These are phyloP conservation scores for Morpho achilles DNA, from an alignment of 2,888 invertebrate genomes.

Conservation along the genomic window DNA sequence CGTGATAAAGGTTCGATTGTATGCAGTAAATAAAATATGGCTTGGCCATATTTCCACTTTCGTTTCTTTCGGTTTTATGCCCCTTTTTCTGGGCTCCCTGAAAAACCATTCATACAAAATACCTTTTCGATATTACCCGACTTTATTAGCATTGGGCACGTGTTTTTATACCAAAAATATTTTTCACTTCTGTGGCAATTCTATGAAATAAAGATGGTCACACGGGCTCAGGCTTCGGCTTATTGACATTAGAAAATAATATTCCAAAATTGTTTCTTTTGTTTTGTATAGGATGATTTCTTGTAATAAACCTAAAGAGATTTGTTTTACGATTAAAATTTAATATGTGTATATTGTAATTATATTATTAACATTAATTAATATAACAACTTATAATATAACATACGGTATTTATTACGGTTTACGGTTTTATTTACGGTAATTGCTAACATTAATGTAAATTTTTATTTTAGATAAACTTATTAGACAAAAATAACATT, in stretches of 20 bases:
- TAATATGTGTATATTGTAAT: no score
- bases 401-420: no score
- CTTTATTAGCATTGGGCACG: slow-evolving; percentile 75
- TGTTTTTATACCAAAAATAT: slow-evolving; percentile 73
- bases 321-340: no score
- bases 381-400: no score
- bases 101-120: slow-evolving; percentile 74
- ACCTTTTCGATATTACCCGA: slow-evolving; percentile 73
- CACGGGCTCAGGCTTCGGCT: not conserved
- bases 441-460: no score
- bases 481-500: no score
- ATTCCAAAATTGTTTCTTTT: slow-evolving; percentile 19
- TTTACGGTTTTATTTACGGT: no score
- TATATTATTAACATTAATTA: no score
- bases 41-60: slow-evolving; percentile 75
- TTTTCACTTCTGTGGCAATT: slow-evolving; percentile 63
- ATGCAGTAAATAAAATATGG: slow-evolving; percentile 79
- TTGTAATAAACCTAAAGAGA: no score
- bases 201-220: slow-evolving; percentile 47
- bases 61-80: slow-evolving; percentile 72
- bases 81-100: slow-evolving; percentile 65
- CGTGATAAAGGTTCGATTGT: slow-evolving; percentile 77
- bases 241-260: not conserved
- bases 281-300: no score
- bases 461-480: no score